These are phyloP conservation scores for Saccostrea cuccullata DNA, from an alignment of 1,140 invertebrate genomes.

Conservation along the genomic window DNA sequence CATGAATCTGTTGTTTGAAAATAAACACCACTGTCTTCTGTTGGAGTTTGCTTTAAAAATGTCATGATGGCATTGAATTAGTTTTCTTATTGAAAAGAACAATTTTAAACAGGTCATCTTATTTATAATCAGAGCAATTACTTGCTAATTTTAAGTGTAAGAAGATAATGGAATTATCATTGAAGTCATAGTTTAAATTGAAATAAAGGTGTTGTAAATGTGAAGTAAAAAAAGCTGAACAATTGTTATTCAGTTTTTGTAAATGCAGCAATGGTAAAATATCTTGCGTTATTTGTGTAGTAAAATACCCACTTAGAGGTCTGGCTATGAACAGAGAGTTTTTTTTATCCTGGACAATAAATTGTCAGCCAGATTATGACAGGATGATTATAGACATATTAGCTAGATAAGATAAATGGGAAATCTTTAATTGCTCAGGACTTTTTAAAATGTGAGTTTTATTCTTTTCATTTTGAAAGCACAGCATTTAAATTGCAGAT, in stretches of 20 bases:
- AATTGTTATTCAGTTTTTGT: constrained; percentile 2
- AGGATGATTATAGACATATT: constrained; percentile 20
- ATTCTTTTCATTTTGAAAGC: constrained; percentile 25
- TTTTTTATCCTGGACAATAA: neutral
- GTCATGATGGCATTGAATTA: too few relatives aligned
- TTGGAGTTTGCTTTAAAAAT: too few relatives aligned
- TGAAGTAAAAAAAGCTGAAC: neutral
- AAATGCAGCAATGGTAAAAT: neutral
- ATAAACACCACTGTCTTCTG: too few relatives aligned
- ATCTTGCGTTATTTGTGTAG: constrained; percentile 5
- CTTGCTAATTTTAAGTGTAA: neutral
- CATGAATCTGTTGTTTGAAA: too few relatives aligned
- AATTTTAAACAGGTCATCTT: too few relatives aligned
- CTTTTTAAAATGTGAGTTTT: constrained; percentile 1
- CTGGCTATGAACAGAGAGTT: neutral
- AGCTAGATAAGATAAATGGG: constrained; percentile 34
- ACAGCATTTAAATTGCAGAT: constrained; percentile 24
- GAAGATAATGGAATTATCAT: neutral
- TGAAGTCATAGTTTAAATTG: neutral
- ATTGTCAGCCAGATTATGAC: neutral
- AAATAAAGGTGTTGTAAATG: neutral
- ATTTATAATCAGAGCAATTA: too few relatives aligned
- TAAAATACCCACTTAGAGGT: constrained; percentile 11
- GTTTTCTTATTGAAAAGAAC: too few relatives aligned
- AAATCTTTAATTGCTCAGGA: neutral